Percentiles rank a stretch among this genome's conserved stretches.
These are phyloP conservation scores for Muscicapa adusta DNA, from an alignment of 2,113 vertebrate genomes.

Conservation along the genomic window DNA sequence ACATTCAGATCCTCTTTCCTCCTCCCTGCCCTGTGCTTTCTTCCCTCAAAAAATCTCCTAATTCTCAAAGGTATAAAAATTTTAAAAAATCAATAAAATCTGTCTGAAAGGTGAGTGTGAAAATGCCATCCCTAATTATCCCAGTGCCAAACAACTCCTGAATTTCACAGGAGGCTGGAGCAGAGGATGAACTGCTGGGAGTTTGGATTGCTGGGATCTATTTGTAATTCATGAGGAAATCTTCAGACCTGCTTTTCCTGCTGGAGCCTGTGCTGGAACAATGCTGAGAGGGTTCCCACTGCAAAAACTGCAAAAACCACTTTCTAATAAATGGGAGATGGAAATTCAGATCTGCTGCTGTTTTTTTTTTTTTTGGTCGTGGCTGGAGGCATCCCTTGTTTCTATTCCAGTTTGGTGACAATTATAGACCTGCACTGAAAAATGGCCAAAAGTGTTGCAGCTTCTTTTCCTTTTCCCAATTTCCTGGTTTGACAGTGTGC, in stretches of 20 bases:
- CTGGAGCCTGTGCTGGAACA: slow-evolving; percentile 14
- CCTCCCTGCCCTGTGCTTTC: background rate
- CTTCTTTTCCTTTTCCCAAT: background rate
- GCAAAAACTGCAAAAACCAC: background rate
- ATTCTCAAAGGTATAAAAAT: background rate
- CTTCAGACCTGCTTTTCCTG: slow-evolving; percentile 55
- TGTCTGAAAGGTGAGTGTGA: background rate
- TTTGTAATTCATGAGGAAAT: slow-evolving; percentile 44
- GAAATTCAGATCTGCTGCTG: slow-evolving; percentile 36
- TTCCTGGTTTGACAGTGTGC: background rate
- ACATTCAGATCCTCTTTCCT: background rate
- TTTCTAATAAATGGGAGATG: background rate
- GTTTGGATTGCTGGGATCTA: background rate
- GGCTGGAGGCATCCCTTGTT: slow-evolving; percentile 14
- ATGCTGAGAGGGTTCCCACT: slow-evolving; percentile 32
- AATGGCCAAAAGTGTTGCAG: background rate
- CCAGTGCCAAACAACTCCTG: background rate
- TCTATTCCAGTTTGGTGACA: background rate
- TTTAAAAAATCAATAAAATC: background rate
- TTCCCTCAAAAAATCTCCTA: background rate
- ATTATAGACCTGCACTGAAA: background rate
- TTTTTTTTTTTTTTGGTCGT: background rate
- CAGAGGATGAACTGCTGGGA: background rate
- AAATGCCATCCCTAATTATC: background rate
- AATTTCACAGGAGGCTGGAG: background rate